A percentile compares a stretch with the other conserved stretches of the same genome.
phyloP scores from a whole-genome alignment of 2,888 invertebrate genomes.

The Onchidella celtica region DNA sequence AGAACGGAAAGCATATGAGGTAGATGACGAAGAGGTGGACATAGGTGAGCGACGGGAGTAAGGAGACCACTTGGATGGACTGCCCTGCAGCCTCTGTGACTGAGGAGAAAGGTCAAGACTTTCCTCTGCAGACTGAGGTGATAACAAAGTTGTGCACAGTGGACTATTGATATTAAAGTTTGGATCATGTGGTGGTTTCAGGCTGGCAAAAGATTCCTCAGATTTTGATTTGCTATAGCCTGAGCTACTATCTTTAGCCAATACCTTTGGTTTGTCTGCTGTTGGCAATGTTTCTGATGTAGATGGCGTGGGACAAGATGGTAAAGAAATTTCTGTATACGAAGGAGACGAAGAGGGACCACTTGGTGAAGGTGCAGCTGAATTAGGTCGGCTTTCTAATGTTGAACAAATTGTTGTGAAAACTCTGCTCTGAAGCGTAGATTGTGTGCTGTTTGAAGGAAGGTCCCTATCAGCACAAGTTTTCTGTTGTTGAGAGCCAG shows the following conservation, averaged over 20 bases:
- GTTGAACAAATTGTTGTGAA: too few species aligned
- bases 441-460: not conserved
- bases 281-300: not conserved
- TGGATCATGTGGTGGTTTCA: not conserved
- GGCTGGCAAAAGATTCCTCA: too few species aligned
- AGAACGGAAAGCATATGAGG: not conserved
- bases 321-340: not conserved
- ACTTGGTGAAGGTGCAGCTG: not conserved
- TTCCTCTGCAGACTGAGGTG: not conserved
- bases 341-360: not conserved
- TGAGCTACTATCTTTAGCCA: too few species aligned
- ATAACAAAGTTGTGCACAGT: not conserved
- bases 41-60: not conserved
- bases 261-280: not conserved
- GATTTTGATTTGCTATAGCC: not conserved
- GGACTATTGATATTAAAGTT: slow-evolving; percentile 6
- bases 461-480: not conserved
- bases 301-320: not conserved
- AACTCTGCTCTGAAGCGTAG: not conserved
- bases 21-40: not conserved
- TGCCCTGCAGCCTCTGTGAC: not conserved
- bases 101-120: not conserved
- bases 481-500: too few species aligned
- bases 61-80: not conserved
- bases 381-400: not conserved